These are phyloP conservation scores for Phengaris alcon DNA, from an alignment of 2,888 invertebrate genomes.

Conservation along the genomic window DNA sequence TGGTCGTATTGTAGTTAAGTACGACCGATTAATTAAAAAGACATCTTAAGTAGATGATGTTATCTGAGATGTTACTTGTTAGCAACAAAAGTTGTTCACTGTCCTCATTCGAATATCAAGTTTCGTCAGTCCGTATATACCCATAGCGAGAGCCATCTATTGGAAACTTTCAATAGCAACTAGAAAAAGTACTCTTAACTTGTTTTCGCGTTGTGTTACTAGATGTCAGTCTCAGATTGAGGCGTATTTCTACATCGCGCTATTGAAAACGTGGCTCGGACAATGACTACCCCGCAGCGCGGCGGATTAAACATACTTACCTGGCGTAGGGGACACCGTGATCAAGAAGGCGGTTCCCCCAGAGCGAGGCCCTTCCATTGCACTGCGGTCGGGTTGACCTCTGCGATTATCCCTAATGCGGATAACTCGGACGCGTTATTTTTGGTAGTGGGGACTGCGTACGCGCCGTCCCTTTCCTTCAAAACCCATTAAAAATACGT, in stretches of 20 bases:
- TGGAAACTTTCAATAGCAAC: too few relatives aligned
- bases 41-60: too few relatives aligned
- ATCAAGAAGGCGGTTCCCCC: background rate
- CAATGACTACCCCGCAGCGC: background rate
- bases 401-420: conserved; percentile 23
- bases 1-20: too few relatives aligned
- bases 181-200: background rate
- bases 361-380: conserved; percentile 23
- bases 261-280: background rate
- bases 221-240: background rate
- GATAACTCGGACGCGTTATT: conserved; percentile 19
- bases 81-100: too few relatives aligned
- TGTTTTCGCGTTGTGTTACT: background rate
- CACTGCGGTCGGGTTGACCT: conserved; percentile 23
- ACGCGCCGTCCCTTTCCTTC: too few relatives aligned
- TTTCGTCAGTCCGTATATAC: too few relatives aligned
- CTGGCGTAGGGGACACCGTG: background rate
- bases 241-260: background rate
- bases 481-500: too few relatives aligned
- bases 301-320: background rate
- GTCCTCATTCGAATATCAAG: too few relatives aligned
- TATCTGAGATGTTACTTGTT: too few relatives aligned
- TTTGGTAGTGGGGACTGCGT: conserved; percentile 19
- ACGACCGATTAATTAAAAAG: too few relatives aligned
- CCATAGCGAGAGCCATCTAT: too few relatives aligned